Percentiles rank a stretch among this genome's conserved stretches.
Conservation (phyloP, 2,113 vertebrate genomes). For the Rana temporaria region DNA sequence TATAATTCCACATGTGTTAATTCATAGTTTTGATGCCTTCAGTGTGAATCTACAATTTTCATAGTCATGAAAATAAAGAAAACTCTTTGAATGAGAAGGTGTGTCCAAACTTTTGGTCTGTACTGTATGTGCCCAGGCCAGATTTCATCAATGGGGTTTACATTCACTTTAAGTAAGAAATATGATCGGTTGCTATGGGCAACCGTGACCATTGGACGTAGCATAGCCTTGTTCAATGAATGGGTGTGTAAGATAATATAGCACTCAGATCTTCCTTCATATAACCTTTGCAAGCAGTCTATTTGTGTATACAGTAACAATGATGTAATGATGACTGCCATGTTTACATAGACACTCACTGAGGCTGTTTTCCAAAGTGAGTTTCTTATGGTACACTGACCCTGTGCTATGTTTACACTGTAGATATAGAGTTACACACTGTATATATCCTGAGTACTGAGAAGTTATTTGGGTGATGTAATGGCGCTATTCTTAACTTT, state of each 20-base stretch:
- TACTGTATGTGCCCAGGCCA: too few relatives aligned
- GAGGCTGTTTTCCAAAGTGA: neutral
- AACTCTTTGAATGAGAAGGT: too few relatives aligned
- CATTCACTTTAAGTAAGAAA: too few relatives aligned
- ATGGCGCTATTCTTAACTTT: conserved; percentile 49
- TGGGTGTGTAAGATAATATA: neutral
- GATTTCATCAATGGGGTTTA: too few relatives aligned
- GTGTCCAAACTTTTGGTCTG: too few relatives aligned
- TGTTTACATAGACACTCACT: conserved; percentile 16
- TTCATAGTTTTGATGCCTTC: too few relatives aligned
- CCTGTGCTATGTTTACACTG: conserved; percentile 38
- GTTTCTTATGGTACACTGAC: conserved; percentile 1
- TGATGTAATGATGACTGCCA: conserved; percentile 42
- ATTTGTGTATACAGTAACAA: conserved; percentile 10
- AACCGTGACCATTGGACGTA: too few relatives aligned
- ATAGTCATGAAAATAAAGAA: too few relatives aligned
- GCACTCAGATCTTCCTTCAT: neutral
- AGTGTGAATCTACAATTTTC: too few relatives aligned
- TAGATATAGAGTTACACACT: conserved; percentile 36
- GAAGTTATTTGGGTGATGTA: conserved; percentile 44
- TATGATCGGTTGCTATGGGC: too few relatives aligned
- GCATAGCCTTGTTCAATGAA: too few relatives aligned
- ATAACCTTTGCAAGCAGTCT: conserved; percentile 18
- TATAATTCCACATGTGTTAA: too few relatives aligned
- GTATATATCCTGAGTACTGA: neutral